Base-by-base conservation (phyloP, 2,113 vertebrate species). In the Mobula birostris region DNA sequence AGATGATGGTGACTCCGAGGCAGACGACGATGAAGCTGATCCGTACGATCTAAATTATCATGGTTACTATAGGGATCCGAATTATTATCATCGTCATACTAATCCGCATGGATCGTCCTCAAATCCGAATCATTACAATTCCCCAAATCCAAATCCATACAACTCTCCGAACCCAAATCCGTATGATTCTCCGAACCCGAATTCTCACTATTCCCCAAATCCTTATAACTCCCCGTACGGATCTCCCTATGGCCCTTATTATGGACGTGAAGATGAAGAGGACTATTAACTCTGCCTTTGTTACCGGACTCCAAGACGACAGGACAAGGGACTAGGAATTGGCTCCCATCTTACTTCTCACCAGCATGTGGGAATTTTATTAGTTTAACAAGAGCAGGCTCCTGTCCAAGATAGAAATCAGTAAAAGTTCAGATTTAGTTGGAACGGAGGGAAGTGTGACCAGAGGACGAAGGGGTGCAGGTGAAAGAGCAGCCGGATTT, bases 221-320 rank as follows among this genome's bases (percentile, higher is more conserved):
- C 70, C 72, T 5, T 74, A 74, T 5, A 24, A 74, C 72, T 74
- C 72, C 72, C 72, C 29, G 1, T 90, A 90, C 21, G 7, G 7
- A 8, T 15, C 61, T 21, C 63, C 87, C 11, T 91, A 91, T 21
- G 87, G 14, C 63, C 12, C 87, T 36, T 61, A 6, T 21, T 91
- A 91, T 36, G 29, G 17, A 6, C 87, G 19, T 8, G n/a, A 72
- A 9, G 32, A 40, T 48, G 66, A 72, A 0, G 66, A 72, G 66
- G 95, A 95, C 72, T 95, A 95, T 9, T 94, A 15, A 96, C 95
- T 7, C 95, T 96, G 24, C 7, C 2, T 9, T n/a, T 29, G 5
- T n/a, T 32, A 11, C 21, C 21, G 56, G 14, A 56, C 61, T 90
- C 87, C 87, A 90, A 90, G 87, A 4, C 87, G 36, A 7, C 87